Evolutionary conservation across 1,140 invertebrate species (phyloP), one percentile per base, ranked within the genome.

Genomic region (Dinothrombium tinctorium): DNA sequence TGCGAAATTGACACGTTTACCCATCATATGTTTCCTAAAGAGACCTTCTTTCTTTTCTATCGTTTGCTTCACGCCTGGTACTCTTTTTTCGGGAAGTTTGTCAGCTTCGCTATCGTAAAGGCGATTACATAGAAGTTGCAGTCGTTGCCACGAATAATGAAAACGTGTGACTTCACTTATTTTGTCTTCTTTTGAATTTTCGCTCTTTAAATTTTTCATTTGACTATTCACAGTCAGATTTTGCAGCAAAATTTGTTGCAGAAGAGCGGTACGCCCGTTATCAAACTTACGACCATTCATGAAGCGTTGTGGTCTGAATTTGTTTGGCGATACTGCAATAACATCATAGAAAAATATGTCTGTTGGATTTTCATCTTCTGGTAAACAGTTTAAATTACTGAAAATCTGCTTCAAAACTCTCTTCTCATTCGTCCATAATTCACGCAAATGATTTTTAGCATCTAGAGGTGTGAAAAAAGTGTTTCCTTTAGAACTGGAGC

Each of bases 11-110:
- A 99, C 94, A 56, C 94, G 70, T 63, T 99, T 99, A 0, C 94
- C 94, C 92, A 99, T 98, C 86, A 99, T 96, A 54, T 98, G 71
- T 69, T 82, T 87, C 43, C 94, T 70, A 51, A 99, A 87, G 0
- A 96, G 59, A n/a, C 94, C 94, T 52, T 80, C 71, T 60, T 99
- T 99, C 55, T 94, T 96, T 54, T 98, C 94, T 20, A 99, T 40
- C 33, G 62, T 57, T 54, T 65, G 61, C 53, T 62, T 62, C 2
- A 63, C 50, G n/a, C 61, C 64, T 14, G 38, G 19, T 8, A 31
- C 31, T 33, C 49, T 50, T n/a, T 51, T 46, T 29, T 52, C 50
- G 4, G 31, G 40, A 7, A 43, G 35, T 21, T 55, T 57, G 47
- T 63, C 62, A 21, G 64, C 41, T 4, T 63, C 59, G 43, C 55